These are phyloP conservation scores for Ochropleura plecta DNA, from an alignment of 2,888 invertebrate genomes.

Conservation along the genomic window DNA sequence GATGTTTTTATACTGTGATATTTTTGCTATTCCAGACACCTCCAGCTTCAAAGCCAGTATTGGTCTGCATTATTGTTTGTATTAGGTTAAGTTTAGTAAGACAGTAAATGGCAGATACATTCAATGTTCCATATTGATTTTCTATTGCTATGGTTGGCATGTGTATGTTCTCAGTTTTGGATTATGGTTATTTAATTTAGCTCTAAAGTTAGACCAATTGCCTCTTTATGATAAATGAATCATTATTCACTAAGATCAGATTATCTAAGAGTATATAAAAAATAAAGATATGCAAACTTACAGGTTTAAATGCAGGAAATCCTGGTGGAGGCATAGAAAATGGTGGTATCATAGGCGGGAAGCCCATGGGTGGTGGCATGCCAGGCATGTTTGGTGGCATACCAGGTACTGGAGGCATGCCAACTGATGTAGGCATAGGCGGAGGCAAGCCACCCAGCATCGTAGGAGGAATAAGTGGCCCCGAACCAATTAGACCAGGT, in stretches of 20 bases:
- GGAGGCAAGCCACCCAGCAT: slow-evolving; percentile 88
- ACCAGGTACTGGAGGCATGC: slow-evolving; percentile 89
- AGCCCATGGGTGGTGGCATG: slow-evolving; percentile 69
- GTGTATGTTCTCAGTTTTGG: too few species aligned
- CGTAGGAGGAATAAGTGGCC: slow-evolving; percentile 82
- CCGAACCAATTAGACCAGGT: slow-evolving; percentile 80
- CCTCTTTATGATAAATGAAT: too few species aligned
- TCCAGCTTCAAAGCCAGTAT: too few species aligned
- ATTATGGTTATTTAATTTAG: too few species aligned
- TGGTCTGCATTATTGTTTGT: too few species aligned
- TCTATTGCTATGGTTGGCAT: too few species aligned
- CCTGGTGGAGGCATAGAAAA: slow-evolving; percentile 96
- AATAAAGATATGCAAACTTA: slow-evolving; percentile 62
- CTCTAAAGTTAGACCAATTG: too few species aligned
- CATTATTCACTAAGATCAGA: neutral
- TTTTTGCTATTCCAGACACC: too few species aligned
- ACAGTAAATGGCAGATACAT: too few species aligned
- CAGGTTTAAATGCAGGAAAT: slow-evolving; percentile 89
- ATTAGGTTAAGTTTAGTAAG: too few species aligned
- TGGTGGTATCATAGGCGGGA: slow-evolving; percentile 92
- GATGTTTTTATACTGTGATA: too few species aligned
- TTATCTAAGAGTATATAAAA: neutral
- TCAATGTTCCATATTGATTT: too few species aligned
- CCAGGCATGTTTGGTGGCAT: slow-evolving; percentile 84
- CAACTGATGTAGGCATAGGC: slow-evolving; percentile 87